phyloP scores from a whole-genome alignment of 2,888 invertebrate species.

The Agrochola lychnidis region DNA sequence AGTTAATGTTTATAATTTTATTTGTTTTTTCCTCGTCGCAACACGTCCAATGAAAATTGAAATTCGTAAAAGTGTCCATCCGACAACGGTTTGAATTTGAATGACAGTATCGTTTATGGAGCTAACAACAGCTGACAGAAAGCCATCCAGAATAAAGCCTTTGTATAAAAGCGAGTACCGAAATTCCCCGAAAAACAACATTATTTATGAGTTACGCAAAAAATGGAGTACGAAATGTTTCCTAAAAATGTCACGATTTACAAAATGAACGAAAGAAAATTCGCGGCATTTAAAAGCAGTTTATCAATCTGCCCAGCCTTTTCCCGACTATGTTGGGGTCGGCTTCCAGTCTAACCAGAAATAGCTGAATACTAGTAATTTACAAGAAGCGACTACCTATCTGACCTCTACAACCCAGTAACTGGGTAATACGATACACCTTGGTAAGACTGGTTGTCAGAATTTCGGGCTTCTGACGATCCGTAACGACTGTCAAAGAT shows the following conservation, averaged over 20 bases:
- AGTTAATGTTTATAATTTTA: background rate
- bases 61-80: background rate
- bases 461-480: no score
- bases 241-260: background rate
- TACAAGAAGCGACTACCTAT: no score
- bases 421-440: no score
- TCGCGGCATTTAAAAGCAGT: no score
- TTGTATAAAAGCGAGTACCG: background rate
- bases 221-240: background rate
- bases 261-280: background rate
- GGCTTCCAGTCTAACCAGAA: no score
- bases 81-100: background rate
- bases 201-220: background rate
- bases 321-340: no score
- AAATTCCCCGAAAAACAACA: background rate
- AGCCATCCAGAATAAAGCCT: background rate
- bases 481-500: no score
- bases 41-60: background rate
- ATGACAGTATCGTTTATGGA: background rate
- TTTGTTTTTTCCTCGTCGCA: background rate
- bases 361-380: no score
- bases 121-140: slow-evolving; percentile 8
- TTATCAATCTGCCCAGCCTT: no score
- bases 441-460: no score
- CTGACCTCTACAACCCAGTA: no score